Percentiles rank a stretch among this genome's conserved stretches.
These are phyloP conservation scores for Rugalucina vietnamica DNA, from an alignment of 2,888 invertebrate genomes.

Conservation along the genomic window DNA sequence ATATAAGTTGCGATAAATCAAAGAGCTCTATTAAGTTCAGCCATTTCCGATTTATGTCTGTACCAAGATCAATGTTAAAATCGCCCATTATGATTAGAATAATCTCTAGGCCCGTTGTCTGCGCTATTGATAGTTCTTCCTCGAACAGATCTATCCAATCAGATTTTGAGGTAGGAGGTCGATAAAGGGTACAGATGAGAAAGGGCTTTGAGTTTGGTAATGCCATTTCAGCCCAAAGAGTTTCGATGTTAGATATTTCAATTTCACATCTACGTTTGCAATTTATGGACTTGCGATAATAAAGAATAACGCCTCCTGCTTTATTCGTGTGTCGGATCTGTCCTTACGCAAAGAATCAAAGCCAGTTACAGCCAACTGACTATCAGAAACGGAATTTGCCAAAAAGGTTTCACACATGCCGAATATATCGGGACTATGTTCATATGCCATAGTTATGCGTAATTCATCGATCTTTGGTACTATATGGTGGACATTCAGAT, in stretches of 20 bases:
- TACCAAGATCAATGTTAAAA: conserved; percentile 3
- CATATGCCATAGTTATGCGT: not conserved
- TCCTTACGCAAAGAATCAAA: not conserved
- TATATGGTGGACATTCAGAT: not conserved
- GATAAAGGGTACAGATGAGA: conserved; percentile 1
- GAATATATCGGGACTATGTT: not conserved
- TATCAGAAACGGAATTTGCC: not conserved
- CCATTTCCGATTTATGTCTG: not conserved
- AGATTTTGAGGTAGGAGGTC: not conserved
- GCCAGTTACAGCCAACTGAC: not conserved
- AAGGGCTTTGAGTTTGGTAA: conserved; percentile 1
- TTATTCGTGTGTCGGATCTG: conserved; percentile 11
- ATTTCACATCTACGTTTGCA: not conserved
- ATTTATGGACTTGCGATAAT: conserved; percentile 11
- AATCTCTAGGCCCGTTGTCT: not conserved
- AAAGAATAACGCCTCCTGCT: conserved; percentile 2
- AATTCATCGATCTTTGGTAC: not conserved
- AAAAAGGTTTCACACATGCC: not conserved
- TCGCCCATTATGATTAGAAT: conserved; percentile 12
- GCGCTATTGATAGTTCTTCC: not conserved
- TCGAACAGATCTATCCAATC: conserved; percentile 2
- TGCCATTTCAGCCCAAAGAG: conserved; percentile 9
- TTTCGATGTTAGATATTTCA: not conserved
- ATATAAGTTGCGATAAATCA: not conserved
- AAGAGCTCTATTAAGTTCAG: not conserved